Conservation (phyloP, 2,113 vertebrate genomes). For the Muntiacus reevesi region DNA sequence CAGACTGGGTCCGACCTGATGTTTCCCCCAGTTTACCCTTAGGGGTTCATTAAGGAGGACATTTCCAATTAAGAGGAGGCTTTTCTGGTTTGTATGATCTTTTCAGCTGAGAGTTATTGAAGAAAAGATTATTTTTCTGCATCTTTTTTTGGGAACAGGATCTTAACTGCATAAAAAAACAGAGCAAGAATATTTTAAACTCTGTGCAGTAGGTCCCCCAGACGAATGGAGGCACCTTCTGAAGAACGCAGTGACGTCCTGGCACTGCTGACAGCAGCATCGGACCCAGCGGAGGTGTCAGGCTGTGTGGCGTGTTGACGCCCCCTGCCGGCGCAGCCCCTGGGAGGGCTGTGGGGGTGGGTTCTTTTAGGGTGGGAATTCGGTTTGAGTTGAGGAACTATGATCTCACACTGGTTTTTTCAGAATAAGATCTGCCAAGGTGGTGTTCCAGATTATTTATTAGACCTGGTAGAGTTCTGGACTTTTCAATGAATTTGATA, state of each 20-base stretch:
- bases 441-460: neutral
- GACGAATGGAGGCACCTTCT: neutral
- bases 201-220: neutral
- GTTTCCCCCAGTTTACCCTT: fast-evolving
- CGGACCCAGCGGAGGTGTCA: fast-evolving
- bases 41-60: fast-evolving
- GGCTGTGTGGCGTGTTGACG: fast-evolving
- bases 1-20: neutral
- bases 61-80: neutral
- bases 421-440: neutral
- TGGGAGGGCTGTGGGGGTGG: neutral
- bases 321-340: fast-evolving
- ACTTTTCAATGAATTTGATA: neutral
- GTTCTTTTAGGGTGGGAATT: fast-evolving
- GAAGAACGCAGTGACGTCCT: neutral
- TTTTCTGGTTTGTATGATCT: neutral
- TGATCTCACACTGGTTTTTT: fast-evolving
- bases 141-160: neutral
- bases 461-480: neutral
- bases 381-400: fast-evolving
- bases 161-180: neutral
- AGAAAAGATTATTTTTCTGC: neutral
- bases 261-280: neutral
- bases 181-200: neutral
- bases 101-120: neutral